Evolutionary conservation across 2,888 invertebrate genomes (phyloP), one percentile per base, ranked within the genome.

Genomic region (Leptinotarsa peninsularis): DNA sequence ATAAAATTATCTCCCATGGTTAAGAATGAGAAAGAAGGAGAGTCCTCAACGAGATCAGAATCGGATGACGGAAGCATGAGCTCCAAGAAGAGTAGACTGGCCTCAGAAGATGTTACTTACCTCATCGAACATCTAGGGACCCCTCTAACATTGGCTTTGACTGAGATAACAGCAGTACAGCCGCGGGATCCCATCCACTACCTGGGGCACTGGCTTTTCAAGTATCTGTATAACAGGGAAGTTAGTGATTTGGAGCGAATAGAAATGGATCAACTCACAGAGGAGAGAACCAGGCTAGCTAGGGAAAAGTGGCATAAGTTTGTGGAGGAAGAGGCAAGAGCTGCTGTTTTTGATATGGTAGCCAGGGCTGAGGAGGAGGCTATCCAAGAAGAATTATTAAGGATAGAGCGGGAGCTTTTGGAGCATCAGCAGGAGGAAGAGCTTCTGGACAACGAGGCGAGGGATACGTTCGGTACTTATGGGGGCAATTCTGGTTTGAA

Each of bases 121-220:
- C 81, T 89, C 70, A 88, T 88, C 79, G 82, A 81, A 18, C 78
- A 81, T 23, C 78, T 89, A 21, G 89, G 88, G 10, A 84, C 82
- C 67, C 88, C 89, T 2, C 80, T 90, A 70, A 86, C 87, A 49
- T 80, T 89, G 71, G 90, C 89, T 5, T 78, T 90, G 72, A 88
- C 88, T 3, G 89, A 90, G 81, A 87, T 90, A 63, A 86, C 88
- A 1, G 84, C 87, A 0, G 88, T 87, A 76, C 88, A 89, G 79
- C 90, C 90, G 3, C 77, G 82, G 67, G 90, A 90, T 82, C 90
- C 90, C 0, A 87, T 90, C n/a, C 87, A 88, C 79, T 90, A 89
- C 78, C 82, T 90, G 43, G 90, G 87, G 4, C 89, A 89, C 79
- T 90, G 90, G 89, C 82, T 90, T n/a, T 86, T 89, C 75, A 88